A percentile compares a stretch with the other conserved stretches of the same genome.
These are phyloP conservation scores for Cryptocephalus moraei DNA, from an alignment of 2,888 invertebrate species.

Conservation along the genomic window DNA sequence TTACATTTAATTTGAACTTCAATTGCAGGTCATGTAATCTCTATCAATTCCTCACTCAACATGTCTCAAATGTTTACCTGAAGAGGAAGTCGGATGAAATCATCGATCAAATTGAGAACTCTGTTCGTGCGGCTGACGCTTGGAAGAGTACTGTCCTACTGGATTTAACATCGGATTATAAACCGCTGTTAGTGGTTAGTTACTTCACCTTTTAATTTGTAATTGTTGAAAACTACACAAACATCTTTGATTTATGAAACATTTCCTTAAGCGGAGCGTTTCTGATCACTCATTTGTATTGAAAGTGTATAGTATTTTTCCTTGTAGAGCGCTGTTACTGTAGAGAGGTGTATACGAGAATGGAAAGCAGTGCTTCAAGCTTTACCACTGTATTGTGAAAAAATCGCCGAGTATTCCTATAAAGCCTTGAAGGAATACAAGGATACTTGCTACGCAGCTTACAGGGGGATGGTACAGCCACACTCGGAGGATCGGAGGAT, in stretches of 20 bases:
- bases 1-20: neutral
- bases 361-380: constrained; percentile 58
- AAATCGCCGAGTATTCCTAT: constrained; percentile 62
- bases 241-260: neutral
- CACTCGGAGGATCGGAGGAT: constrained; percentile 69
- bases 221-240: neutral
- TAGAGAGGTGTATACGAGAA: constrained; percentile 57
- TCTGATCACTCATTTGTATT: neutral
- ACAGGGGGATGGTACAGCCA: constrained; percentile 65
- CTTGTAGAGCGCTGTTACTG: constrained; percentile 59
- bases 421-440: constrained; percentile 61
- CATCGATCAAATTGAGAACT: constrained; percentile 54
- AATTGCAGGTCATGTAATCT: constrained; percentile 56
- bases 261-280: no score
- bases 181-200: constrained; percentile 55
- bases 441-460: constrained; percentile 64
- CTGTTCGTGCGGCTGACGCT: constrained; percentile 65
- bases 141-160: constrained; percentile 68
- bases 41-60: constrained; percentile 75
- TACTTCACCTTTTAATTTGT: neutral
- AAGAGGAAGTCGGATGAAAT: constrained; percentile 61
- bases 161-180: constrained; percentile 53
- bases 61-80: constrained; percentile 78
- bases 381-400: constrained; percentile 63
- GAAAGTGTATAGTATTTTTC: constrained; percentile 6